Evolutionary conservation across 2,888 invertebrate genomes (phyloP), one percentile per base, ranked within the genome.

Genomic region (Synergus japonicus): DNA sequence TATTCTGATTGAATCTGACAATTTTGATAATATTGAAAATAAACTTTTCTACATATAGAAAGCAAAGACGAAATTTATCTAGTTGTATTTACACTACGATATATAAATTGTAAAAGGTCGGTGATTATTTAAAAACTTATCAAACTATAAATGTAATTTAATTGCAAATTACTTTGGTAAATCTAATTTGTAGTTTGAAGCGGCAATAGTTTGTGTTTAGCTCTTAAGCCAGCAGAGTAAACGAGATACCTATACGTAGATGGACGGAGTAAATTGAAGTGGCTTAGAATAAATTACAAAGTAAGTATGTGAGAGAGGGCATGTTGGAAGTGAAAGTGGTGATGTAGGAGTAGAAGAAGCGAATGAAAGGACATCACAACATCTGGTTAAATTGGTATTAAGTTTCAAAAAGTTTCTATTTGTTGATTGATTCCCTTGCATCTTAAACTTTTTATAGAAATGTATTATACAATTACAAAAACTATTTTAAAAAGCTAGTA

Each of bases 241-340:
- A 64, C 64, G 64, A 64, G 29, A 64, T 64, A 29, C 29, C 29
- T 2, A 29, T 37, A 13, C 64, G 64, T 64, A 64, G 37, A 64
- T 64, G 64, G 64, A 37, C 12, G 37, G 15, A 64, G 64, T 64
- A 64, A 64, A 64, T 64, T 64, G 64, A 64, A 64, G 64, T 64
- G 64, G 64, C 37, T 64, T 64, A 64, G 64, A 64, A 64, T 64
- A 64, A 64, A 64, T 64, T 64, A 64, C 64, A 37, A 37, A n/a
- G 64, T 37, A 64, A 29, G 64, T 37, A 64, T 64, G 37, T 41
- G 37, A 41, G 64, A 64, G 64, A 64, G 64, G 41, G 37, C 64
- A 41, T 64, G 64, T 5, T 64, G 37, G 22, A 64, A 64, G 64
- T 64, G 64, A 64, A 64, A 64, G 37, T 64, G 37, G 37, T n/a